Evolutionary conservation across 2,888 invertebrate genomes (phyloP).

Genomic region (Synergus japonicus): DNA sequence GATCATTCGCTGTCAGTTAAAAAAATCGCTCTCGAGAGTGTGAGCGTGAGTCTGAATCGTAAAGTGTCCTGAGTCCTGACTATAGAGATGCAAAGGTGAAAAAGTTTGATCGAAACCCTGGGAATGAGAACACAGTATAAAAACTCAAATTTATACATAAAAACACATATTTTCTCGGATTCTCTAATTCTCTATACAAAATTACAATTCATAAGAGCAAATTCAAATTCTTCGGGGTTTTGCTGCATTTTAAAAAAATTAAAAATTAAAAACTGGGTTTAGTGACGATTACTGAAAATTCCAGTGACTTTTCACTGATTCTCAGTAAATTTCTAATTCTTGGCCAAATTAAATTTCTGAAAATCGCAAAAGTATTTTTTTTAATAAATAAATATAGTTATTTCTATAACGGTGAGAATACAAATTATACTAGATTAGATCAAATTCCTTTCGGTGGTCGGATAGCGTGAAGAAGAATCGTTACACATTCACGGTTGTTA

Average conservation of each 20-base stretch:
- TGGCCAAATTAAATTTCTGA: too few relatives aligned
- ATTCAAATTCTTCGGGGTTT: too few relatives aligned
- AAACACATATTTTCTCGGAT: neutral
- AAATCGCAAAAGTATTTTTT: too few relatives aligned
- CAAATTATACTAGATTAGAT: too few relatives aligned
- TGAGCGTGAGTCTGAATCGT: neutral
- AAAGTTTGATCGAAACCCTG: conserved; percentile 4
- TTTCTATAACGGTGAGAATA: too few relatives aligned
- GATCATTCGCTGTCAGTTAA: conserved; percentile 64
- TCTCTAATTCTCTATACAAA: neutral
- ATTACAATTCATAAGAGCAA: too few relatives aligned
- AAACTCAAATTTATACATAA: neutral
- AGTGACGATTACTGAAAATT: too few relatives aligned
- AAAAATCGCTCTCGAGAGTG: conserved; percentile 51
- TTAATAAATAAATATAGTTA: too few relatives aligned
- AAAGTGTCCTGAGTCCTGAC: neutral
- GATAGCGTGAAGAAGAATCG: conserved; percentile 15
- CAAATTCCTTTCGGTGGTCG: neutral
- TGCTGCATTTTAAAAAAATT: too few relatives aligned
- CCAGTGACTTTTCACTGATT: too few relatives aligned
- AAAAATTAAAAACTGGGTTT: too few relatives aligned
- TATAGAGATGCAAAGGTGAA: neutral
- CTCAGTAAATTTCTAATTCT: too few relatives aligned
- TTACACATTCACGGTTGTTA: neutral
- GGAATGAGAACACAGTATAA: neutral